phyloP scores from a whole-genome alignment of 2,797 vertebrate species.

The Diceros bicornis region DNA sequence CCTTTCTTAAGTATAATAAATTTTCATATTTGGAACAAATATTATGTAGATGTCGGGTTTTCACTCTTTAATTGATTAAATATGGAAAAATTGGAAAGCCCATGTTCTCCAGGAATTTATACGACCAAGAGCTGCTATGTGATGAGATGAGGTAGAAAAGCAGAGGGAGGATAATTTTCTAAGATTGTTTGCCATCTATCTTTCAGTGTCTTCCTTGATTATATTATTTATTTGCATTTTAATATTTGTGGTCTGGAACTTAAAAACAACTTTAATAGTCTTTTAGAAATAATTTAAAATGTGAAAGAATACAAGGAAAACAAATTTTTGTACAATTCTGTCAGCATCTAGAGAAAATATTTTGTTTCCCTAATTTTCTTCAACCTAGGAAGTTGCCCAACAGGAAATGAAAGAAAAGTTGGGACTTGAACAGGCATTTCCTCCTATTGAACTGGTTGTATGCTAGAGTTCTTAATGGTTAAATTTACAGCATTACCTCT shows the following conservation, averaged over 20 bases:
- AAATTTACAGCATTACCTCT: not conserved
- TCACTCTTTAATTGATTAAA: conserved; percentile 75
- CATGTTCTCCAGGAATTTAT: conserved; percentile 58
- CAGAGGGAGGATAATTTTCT: conserved; percentile 20
- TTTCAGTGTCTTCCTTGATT: conserved; percentile 66
- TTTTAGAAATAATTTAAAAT: conserved; percentile 73
- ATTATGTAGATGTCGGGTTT: conserved; percentile 25
- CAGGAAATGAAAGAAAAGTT: not conserved
- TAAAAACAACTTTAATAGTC: conserved; percentile 52
- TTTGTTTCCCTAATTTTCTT: conserved; percentile 62
- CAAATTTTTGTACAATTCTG: conserved; percentile 73
- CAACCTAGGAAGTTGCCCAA: conserved; percentile 21
- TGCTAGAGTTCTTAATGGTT: not conserved
- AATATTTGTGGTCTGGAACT: conserved; percentile 75
- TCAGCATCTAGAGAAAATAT: conserved; percentile 74
- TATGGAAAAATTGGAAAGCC: conserved; percentile 69
- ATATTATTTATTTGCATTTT: conserved; percentile 75
- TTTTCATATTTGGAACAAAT: conserved; percentile 68
- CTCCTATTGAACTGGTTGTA: not conserved
- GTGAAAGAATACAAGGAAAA: conserved; percentile 69
- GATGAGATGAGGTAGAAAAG: not conserved
- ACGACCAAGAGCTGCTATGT: conserved; percentile 41
- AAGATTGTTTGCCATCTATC: conserved; percentile 35
- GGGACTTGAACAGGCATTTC: not conserved
- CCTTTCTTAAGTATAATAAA: conserved; percentile 50